Conservation (phyloP, 2,888 invertebrate genomes). For the Achlya flavicornis region DNA sequence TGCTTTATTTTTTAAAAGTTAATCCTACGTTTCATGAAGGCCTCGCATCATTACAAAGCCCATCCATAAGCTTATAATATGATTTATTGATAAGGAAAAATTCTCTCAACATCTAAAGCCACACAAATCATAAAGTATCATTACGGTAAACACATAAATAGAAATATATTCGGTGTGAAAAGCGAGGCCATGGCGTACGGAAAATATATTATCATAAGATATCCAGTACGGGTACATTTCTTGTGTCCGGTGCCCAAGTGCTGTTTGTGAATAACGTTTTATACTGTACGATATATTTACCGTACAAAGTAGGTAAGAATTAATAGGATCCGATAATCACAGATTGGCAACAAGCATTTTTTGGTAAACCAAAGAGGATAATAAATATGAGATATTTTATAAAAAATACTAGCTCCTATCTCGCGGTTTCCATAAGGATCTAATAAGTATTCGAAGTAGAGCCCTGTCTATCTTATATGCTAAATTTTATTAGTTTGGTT, state of each 20-base stretch:
- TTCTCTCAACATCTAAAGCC: conserved; percentile 8
- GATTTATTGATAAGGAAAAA: conserved; percentile 3
- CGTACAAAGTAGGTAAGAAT: background rate
- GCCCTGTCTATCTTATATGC: too few species aligned
- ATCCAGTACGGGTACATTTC: conserved; percentile 62
- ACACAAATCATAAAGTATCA: conserved; percentile 17
- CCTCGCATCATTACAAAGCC: too few species aligned
- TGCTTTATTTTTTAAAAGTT: too few species aligned
- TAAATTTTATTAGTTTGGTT: too few species aligned
- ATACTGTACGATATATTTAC: conserved; percentile 31
- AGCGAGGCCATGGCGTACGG: conserved; percentile 48
- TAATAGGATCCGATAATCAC: background rate
- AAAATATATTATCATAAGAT: conserved; percentile 75
- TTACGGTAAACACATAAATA: conserved; percentile 48
- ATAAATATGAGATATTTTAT: too few species aligned
- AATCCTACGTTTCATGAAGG: too few species aligned
- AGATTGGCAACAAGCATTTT: too few species aligned
- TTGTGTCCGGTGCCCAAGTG: conserved; percentile 60
- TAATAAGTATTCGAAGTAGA: too few species aligned
- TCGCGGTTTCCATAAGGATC: too few species aligned
- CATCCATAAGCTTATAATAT: background rate
- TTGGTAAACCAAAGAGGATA: too few species aligned
- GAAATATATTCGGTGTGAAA: conserved; percentile 52
- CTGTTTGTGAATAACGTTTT: conserved; percentile 36
- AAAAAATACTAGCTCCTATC: too few species aligned